A percentile compares a stretch with the other conserved stretches of the same genome.
Evolutionary conservation across 2,888 invertebrate species (phyloP).

Genomic region (Harmothoe impar): DNA sequence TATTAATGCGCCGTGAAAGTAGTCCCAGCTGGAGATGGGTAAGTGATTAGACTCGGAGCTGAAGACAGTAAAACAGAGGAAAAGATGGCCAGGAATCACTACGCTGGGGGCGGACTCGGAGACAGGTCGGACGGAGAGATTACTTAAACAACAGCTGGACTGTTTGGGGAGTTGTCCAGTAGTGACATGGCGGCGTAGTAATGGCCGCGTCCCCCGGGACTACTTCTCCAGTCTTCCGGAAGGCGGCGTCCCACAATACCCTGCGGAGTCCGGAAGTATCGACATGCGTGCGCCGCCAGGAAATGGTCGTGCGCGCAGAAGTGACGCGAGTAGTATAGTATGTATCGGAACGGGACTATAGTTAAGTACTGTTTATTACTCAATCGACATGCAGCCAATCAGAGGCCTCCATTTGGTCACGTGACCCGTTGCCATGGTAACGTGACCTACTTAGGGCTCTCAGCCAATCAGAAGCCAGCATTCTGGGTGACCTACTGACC

Average conservation of each 20-base stretch:
- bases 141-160: slow-evolving; percentile 33
- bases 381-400: too few species aligned
- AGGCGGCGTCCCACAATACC: slow-evolving; percentile 11
- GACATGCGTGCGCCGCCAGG: slow-evolving; percentile 28
- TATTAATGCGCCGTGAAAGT: slow-evolving; percentile 39
- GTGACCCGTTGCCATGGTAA: too few species aligned
- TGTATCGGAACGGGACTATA: too few species aligned
- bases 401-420: too few species aligned
- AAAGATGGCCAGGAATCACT: slow-evolving; percentile 15
- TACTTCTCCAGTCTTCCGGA: slow-evolving; percentile 27
- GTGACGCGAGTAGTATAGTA: too few species aligned
- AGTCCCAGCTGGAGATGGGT: not conserved
- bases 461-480: too few species aligned
- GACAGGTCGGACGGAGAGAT: slow-evolving; percentile 20
- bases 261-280: not conserved
- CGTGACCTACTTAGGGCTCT: too few species aligned
- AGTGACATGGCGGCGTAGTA: slow-evolving; percentile 14
- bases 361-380: too few species aligned
- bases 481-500: too few species aligned
- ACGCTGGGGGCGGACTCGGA: not conserved
- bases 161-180: slow-evolving; percentile 13
- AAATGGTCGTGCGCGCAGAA: slow-evolving; percentile 8
- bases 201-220: not conserved
- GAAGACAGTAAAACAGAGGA: not conserved
- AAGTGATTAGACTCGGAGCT: not conserved